A percentile compares a stretch with the other conserved stretches of the same genome.
Conservation (phyloP, 2,888 invertebrate genomes). For the Noctua pronuba region DNA sequence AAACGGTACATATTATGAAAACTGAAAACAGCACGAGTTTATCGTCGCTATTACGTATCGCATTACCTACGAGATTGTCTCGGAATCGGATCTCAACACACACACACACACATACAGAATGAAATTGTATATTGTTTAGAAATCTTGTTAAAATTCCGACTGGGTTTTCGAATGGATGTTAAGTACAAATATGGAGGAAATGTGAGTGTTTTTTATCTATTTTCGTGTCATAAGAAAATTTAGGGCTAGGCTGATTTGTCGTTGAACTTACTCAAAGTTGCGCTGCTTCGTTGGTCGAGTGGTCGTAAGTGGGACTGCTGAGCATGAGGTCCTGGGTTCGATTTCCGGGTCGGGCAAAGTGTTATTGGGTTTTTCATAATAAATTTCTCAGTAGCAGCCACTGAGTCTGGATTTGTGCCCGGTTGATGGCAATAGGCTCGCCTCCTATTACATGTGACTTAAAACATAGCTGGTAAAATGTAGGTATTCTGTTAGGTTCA, state of each 20-base stretch:
- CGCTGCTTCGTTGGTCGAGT: too few relatives aligned
- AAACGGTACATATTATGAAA: constrained; percentile 54
- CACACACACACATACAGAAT: constrained; percentile 10
- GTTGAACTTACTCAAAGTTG: too few relatives aligned
- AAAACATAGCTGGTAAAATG: too few relatives aligned
- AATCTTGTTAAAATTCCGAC: constrained; percentile 18
- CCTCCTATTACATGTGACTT: too few relatives aligned
- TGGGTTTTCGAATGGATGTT: neutral
- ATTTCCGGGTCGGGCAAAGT: too few relatives aligned
- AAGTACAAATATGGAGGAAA: neutral
- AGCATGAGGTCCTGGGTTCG: too few relatives aligned
- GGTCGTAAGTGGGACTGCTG: too few relatives aligned
- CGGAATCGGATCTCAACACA: constrained; percentile 57
- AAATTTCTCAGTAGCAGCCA: too few relatives aligned
- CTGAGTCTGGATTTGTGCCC: too few relatives aligned
- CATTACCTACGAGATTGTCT: constrained; percentile 65
- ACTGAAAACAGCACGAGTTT: constrained; percentile 62
- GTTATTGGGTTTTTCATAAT: too few relatives aligned
- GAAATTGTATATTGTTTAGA: constrained; percentile 30
- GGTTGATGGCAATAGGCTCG: too few relatives aligned
- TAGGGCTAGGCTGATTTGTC: neutral
- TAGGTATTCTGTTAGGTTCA: too few relatives aligned
- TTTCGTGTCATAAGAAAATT: neutral
- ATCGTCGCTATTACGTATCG: constrained; percentile 58
- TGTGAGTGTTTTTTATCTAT: neutral